Conservation (phyloP, 1,140 invertebrate species). For the Linepithema humile region DNA sequence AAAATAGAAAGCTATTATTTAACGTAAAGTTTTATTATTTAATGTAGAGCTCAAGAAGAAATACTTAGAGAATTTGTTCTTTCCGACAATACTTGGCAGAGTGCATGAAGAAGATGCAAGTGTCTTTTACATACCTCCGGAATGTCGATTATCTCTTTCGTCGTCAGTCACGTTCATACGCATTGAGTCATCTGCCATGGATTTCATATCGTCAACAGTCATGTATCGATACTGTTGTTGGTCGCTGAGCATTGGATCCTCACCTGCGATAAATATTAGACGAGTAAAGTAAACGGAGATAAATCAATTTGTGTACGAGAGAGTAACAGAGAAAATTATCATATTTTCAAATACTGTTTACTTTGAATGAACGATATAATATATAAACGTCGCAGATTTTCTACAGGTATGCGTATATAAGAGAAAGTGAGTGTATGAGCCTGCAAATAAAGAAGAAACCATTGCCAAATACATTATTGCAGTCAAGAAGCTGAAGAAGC, state of each 20-base stretch:
- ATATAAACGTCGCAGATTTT: slow-evolving; percentile 33
- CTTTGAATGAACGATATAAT: slow-evolving; percentile 28
- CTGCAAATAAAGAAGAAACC: slow-evolving; percentile 59
- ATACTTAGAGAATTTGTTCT: background rate
- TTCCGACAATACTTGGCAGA: background rate
- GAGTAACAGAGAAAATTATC: background rate
- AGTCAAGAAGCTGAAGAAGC: slow-evolving; percentile 66
- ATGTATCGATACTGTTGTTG: slow-evolving; percentile 95
- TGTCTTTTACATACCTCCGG: slow-evolving; percentile 77
- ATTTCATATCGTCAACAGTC: slow-evolving; percentile 93
- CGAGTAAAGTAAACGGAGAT: background rate
- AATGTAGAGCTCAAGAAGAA: background rate
- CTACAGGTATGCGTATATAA: slow-evolving; percentile 45
- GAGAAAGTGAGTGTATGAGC: slow-evolving; percentile 45
- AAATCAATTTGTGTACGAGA: background rate
- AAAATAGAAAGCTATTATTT: background rate
- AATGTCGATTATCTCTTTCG: slow-evolving; percentile 85
- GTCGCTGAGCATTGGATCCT: slow-evolving; percentile 91
- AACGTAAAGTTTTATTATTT: background rate
- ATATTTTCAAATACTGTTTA: slow-evolving; percentile 25
- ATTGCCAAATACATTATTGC: slow-evolving; percentile 62
- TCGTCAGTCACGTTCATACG: slow-evolving; percentile 90
- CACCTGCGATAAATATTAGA: slow-evolving; percentile 85
- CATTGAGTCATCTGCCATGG: slow-evolving; percentile 91
- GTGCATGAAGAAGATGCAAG: background rate